phyloP scores from a whole-genome alignment of 2,113 vertebrate genomes.

The Morone chrysops region DNA sequence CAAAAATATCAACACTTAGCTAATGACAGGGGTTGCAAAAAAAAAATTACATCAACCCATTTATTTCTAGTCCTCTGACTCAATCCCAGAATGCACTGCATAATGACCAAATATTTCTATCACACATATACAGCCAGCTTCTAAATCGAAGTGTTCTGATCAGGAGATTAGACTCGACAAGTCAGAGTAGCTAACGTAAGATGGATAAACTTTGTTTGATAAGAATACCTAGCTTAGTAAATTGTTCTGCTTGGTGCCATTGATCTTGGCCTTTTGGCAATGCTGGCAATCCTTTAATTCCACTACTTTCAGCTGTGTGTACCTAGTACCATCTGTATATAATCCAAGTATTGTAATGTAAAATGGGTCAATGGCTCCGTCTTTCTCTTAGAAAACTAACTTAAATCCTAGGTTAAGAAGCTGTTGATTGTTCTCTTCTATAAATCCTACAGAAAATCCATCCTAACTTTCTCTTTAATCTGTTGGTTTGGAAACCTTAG shows the following conservation, averaged over 20 bases:
- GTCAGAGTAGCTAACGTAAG: background rate
- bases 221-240: background rate
- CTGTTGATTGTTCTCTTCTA: background rate
- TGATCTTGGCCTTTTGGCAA: background rate
- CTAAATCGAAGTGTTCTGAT: background rate
- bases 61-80: background rate
- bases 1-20: background rate
- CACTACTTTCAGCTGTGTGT: background rate
- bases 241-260: background rate
- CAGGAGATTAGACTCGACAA: background rate
- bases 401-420: background rate
- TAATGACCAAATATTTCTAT: background rate
- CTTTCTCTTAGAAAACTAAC: background rate
- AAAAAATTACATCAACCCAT: background rate
- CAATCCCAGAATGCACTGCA: background rate
- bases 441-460: background rate
- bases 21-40: background rate
- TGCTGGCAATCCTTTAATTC: background rate
- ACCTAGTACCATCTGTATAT: background rate
- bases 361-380: background rate
- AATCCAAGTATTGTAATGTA: background rate
- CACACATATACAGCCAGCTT: background rate
- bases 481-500: background rate
- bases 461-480: conserved; percentile 13
- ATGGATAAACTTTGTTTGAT: background rate